phyloP scores from a whole-genome alignment of 2,888 invertebrate genomes.

The Cephalotes varians region DNA sequence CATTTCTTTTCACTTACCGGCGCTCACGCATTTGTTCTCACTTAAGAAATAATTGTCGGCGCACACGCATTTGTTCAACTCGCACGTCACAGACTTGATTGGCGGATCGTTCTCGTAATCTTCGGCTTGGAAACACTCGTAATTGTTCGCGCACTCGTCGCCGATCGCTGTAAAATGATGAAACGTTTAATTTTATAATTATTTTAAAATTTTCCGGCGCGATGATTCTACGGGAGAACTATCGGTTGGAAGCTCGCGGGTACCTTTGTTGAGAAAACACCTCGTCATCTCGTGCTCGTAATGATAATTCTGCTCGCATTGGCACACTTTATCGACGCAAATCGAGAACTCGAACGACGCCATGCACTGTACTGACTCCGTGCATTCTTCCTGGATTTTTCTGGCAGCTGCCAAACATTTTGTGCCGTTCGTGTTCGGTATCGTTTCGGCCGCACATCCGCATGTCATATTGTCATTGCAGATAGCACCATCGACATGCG shows the following conservation, averaged over 20 bases:
- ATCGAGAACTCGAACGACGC: constrained; percentile 55
- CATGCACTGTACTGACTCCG: constrained; percentile 70
- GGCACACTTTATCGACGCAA: constrained; percentile 70
- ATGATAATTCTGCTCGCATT: constrained; percentile 66
- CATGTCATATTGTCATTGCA: constrained; percentile 69
- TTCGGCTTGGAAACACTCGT: constrained; percentile 74
- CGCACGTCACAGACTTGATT: constrained; percentile 61
- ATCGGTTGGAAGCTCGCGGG: too few species aligned
- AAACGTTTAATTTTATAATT: neutral
- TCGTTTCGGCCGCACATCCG: constrained; percentile 60
- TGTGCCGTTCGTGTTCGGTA: constrained; percentile 51
- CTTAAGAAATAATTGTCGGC: constrained; percentile 55
- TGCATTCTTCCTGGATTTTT: constrained; percentile 64
- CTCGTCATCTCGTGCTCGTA: constrained; percentile 55
- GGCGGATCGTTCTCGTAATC: constrained; percentile 7
- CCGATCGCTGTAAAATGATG: constrained; percentile 64
- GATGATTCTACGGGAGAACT: neutral
- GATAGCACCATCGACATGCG: constrained; percentile 57
- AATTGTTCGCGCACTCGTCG: constrained; percentile 63
- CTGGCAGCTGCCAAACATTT: constrained; percentile 67
- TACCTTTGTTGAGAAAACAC: constrained; percentile 70
- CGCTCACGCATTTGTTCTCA: constrained; percentile 63
- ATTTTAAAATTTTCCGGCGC: neutral
- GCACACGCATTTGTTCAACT: constrained; percentile 68
- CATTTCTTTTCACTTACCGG: constrained; percentile 59